These are phyloP conservation scores for Odocoileus hemionus DNA, from an alignment of 2,113 vertebrate genomes.

Conservation along the genomic window DNA sequence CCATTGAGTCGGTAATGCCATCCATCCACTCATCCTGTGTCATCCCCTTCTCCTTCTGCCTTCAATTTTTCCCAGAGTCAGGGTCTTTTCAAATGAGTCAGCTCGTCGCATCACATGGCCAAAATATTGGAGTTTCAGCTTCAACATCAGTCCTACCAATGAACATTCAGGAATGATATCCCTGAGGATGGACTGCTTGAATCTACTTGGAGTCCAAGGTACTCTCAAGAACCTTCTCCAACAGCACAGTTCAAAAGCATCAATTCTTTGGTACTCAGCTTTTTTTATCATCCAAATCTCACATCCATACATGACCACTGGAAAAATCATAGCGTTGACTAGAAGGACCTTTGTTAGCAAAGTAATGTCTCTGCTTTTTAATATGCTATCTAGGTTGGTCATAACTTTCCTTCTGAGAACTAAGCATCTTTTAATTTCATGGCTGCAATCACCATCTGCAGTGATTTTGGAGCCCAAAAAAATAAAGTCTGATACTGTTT, in stretches of 20 bases:
- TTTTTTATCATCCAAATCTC: neutral
- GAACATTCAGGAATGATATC: neutral
- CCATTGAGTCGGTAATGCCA: too few species aligned
- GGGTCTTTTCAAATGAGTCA: too few species aligned
- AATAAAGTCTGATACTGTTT: neutral
- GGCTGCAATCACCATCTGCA: neutral
- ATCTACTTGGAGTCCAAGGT: neutral
- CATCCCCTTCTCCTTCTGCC: too few species aligned
- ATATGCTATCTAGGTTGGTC: neutral
- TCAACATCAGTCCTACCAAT: neutral
- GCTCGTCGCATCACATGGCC: accelerated
- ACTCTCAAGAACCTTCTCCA: neutral
- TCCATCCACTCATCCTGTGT: too few species aligned
- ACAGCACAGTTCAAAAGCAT: neutral
- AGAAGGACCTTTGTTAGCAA: neutral
- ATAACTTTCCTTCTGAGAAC: neutral
- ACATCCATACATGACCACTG: neutral
- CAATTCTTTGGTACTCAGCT: neutral
- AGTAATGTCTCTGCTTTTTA: neutral
- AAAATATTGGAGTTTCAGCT: neutral
- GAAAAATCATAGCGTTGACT: neutral
- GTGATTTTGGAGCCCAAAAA: accelerated
- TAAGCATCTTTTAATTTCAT: neutral
- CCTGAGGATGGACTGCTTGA: neutral
- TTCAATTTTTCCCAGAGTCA: too few species aligned